Conservation (phyloP, 2,797 vertebrate species). For the Hydrolagus colliei region DNA sequence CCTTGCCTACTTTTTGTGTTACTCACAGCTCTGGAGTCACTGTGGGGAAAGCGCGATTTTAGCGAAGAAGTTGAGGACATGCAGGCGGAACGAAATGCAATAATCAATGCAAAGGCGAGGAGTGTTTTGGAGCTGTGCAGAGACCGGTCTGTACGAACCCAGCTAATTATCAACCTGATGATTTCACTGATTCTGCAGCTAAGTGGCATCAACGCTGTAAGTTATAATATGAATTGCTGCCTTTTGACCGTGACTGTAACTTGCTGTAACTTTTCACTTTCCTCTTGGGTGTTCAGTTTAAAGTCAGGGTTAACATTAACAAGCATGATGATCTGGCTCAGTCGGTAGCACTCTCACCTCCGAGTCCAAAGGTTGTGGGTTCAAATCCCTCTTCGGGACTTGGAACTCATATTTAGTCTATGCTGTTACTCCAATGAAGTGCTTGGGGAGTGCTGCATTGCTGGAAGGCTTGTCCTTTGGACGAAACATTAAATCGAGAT, state of each 20-base stretch:
- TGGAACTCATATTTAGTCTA: too few relatives aligned
- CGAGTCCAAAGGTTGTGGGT: too few relatives aligned
- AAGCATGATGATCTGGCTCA: too few relatives aligned
- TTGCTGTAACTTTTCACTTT: too few relatives aligned
- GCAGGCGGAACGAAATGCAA: slow-evolving; percentile 8
- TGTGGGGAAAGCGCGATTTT: slow-evolving; percentile 25
- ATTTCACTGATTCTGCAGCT: not conserved
- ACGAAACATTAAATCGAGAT: too few relatives aligned
- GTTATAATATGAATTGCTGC: too few relatives aligned
- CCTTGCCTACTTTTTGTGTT: not conserved
- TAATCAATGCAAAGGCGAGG: not conserved
- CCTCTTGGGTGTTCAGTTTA: too few relatives aligned
- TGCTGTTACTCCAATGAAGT: too few relatives aligned
- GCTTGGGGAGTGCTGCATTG: not conserved
- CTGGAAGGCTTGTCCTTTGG: not conserved
- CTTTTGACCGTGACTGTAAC: too few relatives aligned
- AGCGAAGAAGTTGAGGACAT: slow-evolving; percentile 15
- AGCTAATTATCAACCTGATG: slow-evolving; percentile 7
- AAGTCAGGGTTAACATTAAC: too few relatives aligned
- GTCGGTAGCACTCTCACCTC: too few relatives aligned
- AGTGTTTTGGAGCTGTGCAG: slow-evolving; percentile 17
- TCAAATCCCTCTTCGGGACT: too few relatives aligned
- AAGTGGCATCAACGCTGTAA: slow-evolving; percentile 21
- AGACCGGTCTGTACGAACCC: not conserved
- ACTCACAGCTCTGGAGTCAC: not conserved